A percentile compares a stretch with the other conserved stretches of the same genome.
phyloP scores from a whole-genome alignment of 2,113 vertebrate species.

The Nyctibius bracteatus region DNA sequence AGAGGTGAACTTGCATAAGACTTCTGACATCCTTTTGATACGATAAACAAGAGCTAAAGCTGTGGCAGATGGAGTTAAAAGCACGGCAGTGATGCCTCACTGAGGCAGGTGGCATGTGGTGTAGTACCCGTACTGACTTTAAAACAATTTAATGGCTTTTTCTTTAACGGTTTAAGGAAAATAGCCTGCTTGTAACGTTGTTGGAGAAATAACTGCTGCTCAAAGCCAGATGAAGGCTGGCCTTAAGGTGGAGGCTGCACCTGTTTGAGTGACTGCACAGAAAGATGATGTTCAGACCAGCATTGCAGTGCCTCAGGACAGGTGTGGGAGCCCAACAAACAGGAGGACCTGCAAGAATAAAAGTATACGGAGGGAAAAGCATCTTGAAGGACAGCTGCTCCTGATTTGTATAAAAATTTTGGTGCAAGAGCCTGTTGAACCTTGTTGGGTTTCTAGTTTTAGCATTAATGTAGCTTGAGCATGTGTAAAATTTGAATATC shows the following conservation, averaged over 20 bases:
- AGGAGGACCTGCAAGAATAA: background rate
- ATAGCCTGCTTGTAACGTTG: background rate
- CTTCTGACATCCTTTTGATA: slow-evolving; percentile 10
- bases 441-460: background rate
- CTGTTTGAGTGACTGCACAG: background rate
- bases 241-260: background rate
- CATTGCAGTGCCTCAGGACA: background rate
- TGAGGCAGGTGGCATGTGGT: background rate
- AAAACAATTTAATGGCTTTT: background rate
- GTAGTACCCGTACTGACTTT: background rate
- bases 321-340: too few relatives aligned
- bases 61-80: background rate
- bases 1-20: slow-evolving; percentile 42
- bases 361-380: background rate
- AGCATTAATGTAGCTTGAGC: background rate
- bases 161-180: background rate
- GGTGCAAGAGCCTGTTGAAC: background rate
- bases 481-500: background rate
- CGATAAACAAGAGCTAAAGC: slow-evolving; percentile 5
- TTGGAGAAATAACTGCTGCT: background rate
- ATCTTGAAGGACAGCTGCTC: background rate
- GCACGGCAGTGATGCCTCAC: background rate
- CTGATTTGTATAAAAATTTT: background rate
- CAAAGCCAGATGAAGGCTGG: background rate
- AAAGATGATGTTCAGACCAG: background rate